Percentiles rank a stretch among this genome's conserved stretches.
phyloP scores from a whole-genome alignment of 92 coral and sea anemone species.

The Phenganax stokvisi region DNA sequence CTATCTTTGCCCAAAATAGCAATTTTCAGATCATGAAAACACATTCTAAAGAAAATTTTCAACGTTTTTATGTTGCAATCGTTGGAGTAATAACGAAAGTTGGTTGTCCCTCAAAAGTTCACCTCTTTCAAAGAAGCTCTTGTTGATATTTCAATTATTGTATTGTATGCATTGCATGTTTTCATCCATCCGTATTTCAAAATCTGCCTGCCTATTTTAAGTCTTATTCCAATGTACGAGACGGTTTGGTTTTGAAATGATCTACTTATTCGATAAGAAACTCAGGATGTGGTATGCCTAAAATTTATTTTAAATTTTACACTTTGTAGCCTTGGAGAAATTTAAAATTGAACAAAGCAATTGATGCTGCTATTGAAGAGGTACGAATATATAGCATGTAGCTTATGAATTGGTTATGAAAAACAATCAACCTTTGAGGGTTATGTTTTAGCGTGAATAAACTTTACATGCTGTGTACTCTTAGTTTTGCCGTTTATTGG shows the following conservation, averaged over 20 bases:
- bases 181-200: no score
- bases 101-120: no score
- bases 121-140: no score
- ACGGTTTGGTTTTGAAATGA: not conserved
- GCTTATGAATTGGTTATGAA: not conserved
- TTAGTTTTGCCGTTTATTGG: not conserved
- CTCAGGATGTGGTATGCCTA: conserved; percentile 68
- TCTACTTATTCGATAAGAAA: conserved; percentile 42
- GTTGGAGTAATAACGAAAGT: no score
- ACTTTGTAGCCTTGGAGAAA: conserved; percentile 76
- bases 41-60: no score
- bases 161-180: no score
- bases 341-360: conserved; percentile 67
- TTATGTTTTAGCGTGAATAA: not conserved
- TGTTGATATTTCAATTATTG: no score
- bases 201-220: not conserved
- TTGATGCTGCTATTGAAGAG: conserved; percentile 83
- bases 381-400: conserved; percentile 35
- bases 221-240: not conserved
- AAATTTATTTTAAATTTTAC: not conserved
- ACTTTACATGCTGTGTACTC: not conserved
- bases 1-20: no score
- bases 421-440: not conserved
- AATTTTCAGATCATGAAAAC: no score
- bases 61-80: no score